Evolutionary conservation across 2,113 vertebrate genomes (phyloP).

Genomic region (Brachyistius frenatus): DNA sequence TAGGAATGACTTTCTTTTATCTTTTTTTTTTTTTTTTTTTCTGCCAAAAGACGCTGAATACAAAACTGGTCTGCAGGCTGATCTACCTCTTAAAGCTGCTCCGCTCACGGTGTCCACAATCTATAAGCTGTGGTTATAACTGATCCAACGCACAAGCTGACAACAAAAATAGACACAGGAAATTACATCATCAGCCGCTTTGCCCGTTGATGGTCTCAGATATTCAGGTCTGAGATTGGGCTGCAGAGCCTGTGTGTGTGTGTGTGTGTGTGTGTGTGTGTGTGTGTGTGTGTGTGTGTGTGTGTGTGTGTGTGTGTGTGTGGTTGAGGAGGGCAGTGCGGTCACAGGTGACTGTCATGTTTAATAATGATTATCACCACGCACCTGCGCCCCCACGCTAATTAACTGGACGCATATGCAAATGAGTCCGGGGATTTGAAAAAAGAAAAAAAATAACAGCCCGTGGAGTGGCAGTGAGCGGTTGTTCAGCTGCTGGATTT

Average conservation of each 20-base stretch:
- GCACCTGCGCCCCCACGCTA: conserved; percentile 98
- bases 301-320: conserved; percentile 78
- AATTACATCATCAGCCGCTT: conserved; percentile 60
- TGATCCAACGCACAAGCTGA: conserved; percentile 17
- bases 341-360: conserved; percentile 99
- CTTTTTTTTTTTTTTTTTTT: conserved; percentile 15
- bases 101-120: not conserved
- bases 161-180: conserved; percentile 49
- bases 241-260: conserved; percentile 65
- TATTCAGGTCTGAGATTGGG: conserved; percentile 30
- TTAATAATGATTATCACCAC: conserved; percentile 99
- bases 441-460: conserved; percentile 86
- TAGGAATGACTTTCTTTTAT: conserved; percentile 31
- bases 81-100: conserved; percentile 4
- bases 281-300: conserved; percentile 19
- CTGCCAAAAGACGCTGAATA: conserved; percentile 33
- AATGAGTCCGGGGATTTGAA: conserved; percentile 94
- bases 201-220: conserved; percentile 21
- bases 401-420: conserved; percentile 99
- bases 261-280: conserved; percentile 83
- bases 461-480: conserved; percentile 92
- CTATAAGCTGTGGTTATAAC: not conserved
- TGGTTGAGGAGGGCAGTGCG: conserved; percentile 86
- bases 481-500: conserved; percentile 98
- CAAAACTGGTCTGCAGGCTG: conserved; percentile 7